Evolutionary conservation across 1,140 invertebrate genomes (phyloP), one percentile per base, ranked within the genome.

Genomic region (Hycleus phaleratus): DNA sequence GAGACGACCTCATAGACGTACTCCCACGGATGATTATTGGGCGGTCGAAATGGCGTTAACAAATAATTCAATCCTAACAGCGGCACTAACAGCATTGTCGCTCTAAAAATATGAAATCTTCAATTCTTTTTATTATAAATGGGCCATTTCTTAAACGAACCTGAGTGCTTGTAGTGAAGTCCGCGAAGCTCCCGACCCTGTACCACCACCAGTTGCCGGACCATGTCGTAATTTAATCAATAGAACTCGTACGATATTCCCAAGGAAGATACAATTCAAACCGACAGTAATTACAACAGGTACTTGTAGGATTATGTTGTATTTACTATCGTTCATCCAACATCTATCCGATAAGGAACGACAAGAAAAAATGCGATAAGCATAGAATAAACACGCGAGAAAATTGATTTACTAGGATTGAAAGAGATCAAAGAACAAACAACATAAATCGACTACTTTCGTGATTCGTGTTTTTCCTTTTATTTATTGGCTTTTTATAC

Each of bases 171-270:
- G 87, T 12, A 88, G 73, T 38, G 88, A 84, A 0, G 85, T 84
- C 24, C 82, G 80, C 2, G 82, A 87, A 46, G 82, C 85, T 62
- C 81, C 82, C 38, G 80, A 75, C 56, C 58, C 53, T 42, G 58
- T 55, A 4, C 61, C 64, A 11, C 32, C 32, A 32, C 61, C 63
- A 55, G 61, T 61, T 18, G 60, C 62, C 4, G 74, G 76, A 58
- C 56, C 74, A 64, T 84, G 85, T 66, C 87, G 80, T 49, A 96
- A 75, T 74, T 97, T 97, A 4, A 87, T 86, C 38, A 94, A 82
- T n/a, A 97, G 79, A 3, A 97, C 91, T 51, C 93, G 81, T 46
- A 97, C 87, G 66, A 97, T 97, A 77, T 96, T 97, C 73, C 90
- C 87, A 38, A 97, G 82, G 74, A 97, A 97, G 50, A 90, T 76